These are phyloP conservation scores for Dorcus hopei DNA, from an alignment of 2,888 invertebrate species.

Conservation along the genomic window DNA sequence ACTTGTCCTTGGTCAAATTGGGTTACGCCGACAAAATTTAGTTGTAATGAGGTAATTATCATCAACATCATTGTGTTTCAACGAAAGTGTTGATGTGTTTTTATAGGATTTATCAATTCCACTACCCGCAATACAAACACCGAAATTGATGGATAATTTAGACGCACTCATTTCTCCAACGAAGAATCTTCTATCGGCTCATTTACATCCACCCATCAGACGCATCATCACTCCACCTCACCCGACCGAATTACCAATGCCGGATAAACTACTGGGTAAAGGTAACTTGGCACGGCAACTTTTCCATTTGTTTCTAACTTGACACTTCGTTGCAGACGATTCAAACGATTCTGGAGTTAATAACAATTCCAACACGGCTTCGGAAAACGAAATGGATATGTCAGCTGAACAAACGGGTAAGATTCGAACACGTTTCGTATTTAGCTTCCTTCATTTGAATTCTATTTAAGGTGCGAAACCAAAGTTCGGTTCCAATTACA, in stretches of 20 bases:
- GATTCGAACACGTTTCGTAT: background rate
- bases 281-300: conserved; percentile 23
- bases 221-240: conserved; percentile 39
- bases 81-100: background rate
- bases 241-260: conserved; percentile 46
- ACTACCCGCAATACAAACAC: conserved; percentile 41
- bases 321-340: conserved; percentile 30
- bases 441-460: background rate
- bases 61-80: background rate
- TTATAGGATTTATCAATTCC: conserved; percentile 40
- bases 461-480: conserved; percentile 15
- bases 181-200: conserved; percentile 34
- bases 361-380: conserved; percentile 22
- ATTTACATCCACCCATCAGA: conserved; percentile 30
- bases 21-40: conserved; percentile 21
- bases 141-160: conserved; percentile 38
- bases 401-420: conserved; percentile 17
- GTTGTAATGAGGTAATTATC: conserved; percentile 18
- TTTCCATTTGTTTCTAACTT: too few relatives aligned
- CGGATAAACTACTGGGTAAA: conserved; percentile 45
- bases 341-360: conserved; percentile 44
- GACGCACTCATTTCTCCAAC: conserved; percentile 45
- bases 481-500: conserved; percentile 9
- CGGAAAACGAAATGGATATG: conserved; percentile 23
- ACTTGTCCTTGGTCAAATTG: conserved; percentile 25